Base-by-base conservation (phyloP, 2,888 invertebrate species). In the Cheiracanthium punctorium region DNA sequence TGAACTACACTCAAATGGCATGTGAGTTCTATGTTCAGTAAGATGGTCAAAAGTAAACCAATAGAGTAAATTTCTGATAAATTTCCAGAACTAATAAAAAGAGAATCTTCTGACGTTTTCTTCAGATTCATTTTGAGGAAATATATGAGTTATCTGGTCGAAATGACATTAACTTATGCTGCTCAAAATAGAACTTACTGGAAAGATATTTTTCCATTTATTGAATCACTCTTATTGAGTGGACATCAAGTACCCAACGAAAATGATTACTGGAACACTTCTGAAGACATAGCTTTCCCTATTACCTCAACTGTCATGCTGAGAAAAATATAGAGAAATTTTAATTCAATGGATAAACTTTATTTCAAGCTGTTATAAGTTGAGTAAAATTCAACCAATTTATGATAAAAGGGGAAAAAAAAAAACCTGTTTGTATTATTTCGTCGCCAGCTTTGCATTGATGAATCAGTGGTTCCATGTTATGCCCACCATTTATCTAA, bases 231-330 rank as follows among this genome's bases (percentile, higher is more conserved):
- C 32, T 67, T 30, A 30, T 30, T n/a, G 30, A 20, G 8, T 67
- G 20, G 14, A 2, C 32, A 64, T 64, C 67, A 67, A 8, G 32
- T 67, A 30, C 67, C 67, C 30, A 32, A 2, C 17, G 67, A 67
- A 67, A 30, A 67, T 67, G 30, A 67, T 67, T 67, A 67, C 5
- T 67, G 67, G 32, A 32, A n/a, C 32, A 67, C 30, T 67, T 67
- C 67, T 67, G 67, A 67, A 67, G 32, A 67, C 24, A n/a, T 17
- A 67, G 7, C 32, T 32, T 1, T 67, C 7, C 58, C 32, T 32
- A 32, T 32, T 67, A n/a, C 30, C 30, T n/a, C 32, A 30, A 30
- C 14, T 37, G 37, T 37, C 10, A 37, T 37, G 37, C 10, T 10
- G 10, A 37, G 37, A 10, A 37, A 37, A 37, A 37, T 7, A 37